phyloP scores from a whole-genome alignment of 2,113 vertebrate species.

The Delphinus delphis region DNA sequence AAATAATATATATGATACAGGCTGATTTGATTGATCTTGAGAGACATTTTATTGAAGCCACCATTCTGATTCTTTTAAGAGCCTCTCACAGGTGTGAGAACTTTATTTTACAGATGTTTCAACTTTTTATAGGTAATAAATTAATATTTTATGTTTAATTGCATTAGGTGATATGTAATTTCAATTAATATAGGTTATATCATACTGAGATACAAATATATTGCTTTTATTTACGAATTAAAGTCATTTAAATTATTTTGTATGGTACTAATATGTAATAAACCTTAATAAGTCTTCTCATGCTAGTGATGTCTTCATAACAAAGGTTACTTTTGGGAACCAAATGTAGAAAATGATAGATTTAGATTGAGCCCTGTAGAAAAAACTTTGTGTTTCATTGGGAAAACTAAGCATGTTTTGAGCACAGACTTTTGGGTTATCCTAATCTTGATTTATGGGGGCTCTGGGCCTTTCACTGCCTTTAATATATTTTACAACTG shows the following conservation, averaged over 20 bases:
- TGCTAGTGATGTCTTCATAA: not conserved
- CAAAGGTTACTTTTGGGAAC: not conserved
- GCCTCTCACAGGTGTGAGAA: not conserved
- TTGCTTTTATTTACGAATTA: not conserved
- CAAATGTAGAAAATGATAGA: not conserved
- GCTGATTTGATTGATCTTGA: constrained; percentile 31
- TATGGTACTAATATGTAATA: not conserved
- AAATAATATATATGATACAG: not conserved
- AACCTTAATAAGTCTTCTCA: not conserved
- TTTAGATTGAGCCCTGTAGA: not conserved
- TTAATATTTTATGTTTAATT: constrained; percentile 22
- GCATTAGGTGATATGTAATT: not conserved
- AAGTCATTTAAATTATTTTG: not conserved
- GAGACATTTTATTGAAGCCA: not conserved
- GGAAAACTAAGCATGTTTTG: not conserved
- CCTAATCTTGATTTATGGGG: not conserved
- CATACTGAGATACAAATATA: not conserved
- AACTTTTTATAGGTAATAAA: not conserved
- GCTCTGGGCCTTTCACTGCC: not conserved
- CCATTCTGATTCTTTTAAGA: not conserved
- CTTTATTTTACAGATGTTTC: not conserved
- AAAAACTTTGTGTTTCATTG: not conserved
- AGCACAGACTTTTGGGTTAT: not conserved
- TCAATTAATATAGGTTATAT: not conserved
- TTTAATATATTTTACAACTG: not conserved